Conservation (phyloP, 2,888 invertebrate genomes). For the Lasioglossum villosulum region DNA sequence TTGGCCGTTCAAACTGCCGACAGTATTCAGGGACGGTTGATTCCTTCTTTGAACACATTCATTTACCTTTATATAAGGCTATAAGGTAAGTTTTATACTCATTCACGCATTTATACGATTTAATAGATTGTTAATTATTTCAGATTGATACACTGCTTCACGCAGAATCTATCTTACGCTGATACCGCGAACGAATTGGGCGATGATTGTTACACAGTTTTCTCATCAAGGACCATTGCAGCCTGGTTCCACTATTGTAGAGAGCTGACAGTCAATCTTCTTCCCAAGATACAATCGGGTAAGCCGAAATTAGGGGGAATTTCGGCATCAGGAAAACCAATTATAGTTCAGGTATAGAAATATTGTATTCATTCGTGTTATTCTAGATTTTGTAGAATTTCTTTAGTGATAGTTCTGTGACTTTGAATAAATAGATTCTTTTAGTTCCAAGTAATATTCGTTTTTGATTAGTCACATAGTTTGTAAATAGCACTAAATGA, state of each 20-base stretch:
- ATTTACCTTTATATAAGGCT: neutral
- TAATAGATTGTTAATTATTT: neutral
- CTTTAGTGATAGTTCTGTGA: too few relatives aligned
- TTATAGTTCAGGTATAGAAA: neutral
- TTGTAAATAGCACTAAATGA: neutral
- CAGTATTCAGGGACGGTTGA: neutral
- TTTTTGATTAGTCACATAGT: neutral
- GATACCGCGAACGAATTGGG: neutral
- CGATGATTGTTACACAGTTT: neutral
- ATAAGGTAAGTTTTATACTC: neutral
- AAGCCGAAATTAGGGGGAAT: neutral
- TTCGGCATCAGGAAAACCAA: neutral
- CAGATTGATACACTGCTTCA: neutral
- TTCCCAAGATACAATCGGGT: neutral
- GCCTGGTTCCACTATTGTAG: neutral
- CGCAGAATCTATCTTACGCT: neutral
- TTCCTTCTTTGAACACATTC: neutral
- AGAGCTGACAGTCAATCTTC: neutral
- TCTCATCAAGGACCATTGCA: neutral
- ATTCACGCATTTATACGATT: neutral
- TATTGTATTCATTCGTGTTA: neutral
- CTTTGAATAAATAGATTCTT: too few relatives aligned
- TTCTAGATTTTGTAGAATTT: too few relatives aligned
- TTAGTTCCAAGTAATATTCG: neutral
- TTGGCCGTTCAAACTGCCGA: neutral